phyloP scores from a whole-genome alignment of 2,113 vertebrate genomes.

The Oplegnathus fasciatus region DNA sequence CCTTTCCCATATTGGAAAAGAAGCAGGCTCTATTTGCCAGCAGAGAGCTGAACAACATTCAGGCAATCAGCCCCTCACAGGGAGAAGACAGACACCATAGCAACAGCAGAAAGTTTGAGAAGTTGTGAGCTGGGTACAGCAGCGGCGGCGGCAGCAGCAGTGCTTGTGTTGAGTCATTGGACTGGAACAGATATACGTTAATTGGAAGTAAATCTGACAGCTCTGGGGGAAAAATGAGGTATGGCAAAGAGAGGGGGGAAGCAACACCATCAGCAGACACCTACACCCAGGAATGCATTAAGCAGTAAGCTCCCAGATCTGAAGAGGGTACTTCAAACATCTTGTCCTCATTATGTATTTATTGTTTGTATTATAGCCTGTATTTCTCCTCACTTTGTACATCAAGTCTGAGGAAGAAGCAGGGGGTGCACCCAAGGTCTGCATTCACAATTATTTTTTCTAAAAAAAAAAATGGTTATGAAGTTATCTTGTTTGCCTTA shows the following conservation, averaged over 20 bases:
- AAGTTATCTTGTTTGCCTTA: constrained; percentile 54
- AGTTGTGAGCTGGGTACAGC: constrained; percentile 68
- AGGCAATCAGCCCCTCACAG: constrained; percentile 44
- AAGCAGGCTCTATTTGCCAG: constrained; percentile 48
- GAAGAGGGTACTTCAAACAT: constrained; percentile 72
- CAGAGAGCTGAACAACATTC: constrained; percentile 55
- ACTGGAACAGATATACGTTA: constrained; percentile 86
- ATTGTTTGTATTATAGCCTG: constrained; percentile 69
- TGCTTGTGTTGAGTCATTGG: constrained; percentile 76
- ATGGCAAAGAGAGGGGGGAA: constrained; percentile 32
- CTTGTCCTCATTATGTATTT: constrained; percentile 77
- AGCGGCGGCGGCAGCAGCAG: constrained; percentile 56
- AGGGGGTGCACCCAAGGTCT: constrained; percentile 13
- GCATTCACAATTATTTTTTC: constrained; percentile 36
- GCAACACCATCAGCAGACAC: constrained; percentile 67
- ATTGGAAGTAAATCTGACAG: constrained; percentile 88
- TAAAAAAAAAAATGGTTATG: constrained; percentile 12
- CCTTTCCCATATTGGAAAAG: constrained; percentile 33
- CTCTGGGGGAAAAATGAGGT: constrained; percentile 77
- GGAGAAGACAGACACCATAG: constrained; percentile 73
- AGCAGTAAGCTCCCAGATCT: constrained; percentile 57
- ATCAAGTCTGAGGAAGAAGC: constrained; percentile 21
- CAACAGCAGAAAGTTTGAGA: constrained; percentile 78
- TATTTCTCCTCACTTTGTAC: constrained; percentile 59
- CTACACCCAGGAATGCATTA: constrained; percentile 74